Evolutionary conservation across 2,888 invertebrate species (phyloP).

Genomic region (Icerya purchasi): DNA sequence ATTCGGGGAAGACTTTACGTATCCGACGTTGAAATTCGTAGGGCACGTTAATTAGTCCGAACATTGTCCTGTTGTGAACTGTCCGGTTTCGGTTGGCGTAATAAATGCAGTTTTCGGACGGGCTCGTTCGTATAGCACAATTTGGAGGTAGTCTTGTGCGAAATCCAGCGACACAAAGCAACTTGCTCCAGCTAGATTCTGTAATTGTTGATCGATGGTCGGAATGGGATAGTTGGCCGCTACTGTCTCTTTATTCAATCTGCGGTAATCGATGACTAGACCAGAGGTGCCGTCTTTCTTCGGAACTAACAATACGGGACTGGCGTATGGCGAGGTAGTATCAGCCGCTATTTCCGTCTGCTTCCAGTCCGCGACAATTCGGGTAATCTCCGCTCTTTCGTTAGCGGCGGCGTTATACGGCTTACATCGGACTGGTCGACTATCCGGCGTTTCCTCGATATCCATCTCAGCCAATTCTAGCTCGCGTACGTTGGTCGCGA

Average conservation of each 20-base stretch:
- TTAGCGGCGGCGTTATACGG: neutral
- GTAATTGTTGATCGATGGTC: neutral
- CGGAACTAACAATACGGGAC: conserved; percentile 21
- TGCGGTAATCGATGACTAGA: conserved; percentile 19
- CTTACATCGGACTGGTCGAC: neutral
- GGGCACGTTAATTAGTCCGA: no score
- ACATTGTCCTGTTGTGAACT: no score
- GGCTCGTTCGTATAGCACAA: no score
- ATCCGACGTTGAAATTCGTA: no score
- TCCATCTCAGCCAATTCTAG: neutral
- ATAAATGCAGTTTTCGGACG: no score
- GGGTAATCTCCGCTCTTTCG: neutral
- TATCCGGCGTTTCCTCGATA: neutral
- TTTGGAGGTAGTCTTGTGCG: no score
- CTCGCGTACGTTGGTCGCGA: neutral
- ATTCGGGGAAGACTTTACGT: no score
- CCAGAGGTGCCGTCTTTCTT: conserved; percentile 20
- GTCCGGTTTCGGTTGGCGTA: no score
- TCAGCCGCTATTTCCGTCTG: neutral
- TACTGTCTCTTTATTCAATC: conserved; percentile 16
- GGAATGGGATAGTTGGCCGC: neutral
- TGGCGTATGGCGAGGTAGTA: conserved; percentile 10
- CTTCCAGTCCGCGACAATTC: conserved; percentile 2
- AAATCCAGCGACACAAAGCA: conserved; percentile 15
- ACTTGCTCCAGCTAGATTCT: neutral